A percentile compares a stretch with the other conserved stretches of the same genome.
Evolutionary conservation across 1,140 invertebrate species (phyloP).

Genomic region (Apis dorsata): DNA sequence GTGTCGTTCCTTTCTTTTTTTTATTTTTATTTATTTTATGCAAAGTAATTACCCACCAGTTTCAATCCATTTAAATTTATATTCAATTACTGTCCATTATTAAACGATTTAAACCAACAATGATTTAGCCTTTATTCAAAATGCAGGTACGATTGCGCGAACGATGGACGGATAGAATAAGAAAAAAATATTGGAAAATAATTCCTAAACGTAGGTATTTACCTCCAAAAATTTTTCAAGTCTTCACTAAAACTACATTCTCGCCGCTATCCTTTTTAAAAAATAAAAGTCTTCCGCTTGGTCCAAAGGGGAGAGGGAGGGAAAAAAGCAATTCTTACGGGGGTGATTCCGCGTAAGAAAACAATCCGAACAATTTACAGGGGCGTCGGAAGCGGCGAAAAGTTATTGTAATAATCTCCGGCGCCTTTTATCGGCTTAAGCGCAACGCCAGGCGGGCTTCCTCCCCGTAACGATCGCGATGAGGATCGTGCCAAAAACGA

Average conservation of each 20-base stretch:
- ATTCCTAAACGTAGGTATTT: neutral
- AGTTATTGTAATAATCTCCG: conserved; percentile 64
- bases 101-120: neutral
- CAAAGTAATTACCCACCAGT: neutral
- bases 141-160: neutral
- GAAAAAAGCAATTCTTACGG: neutral
- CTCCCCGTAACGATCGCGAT: conserved; percentile 48
- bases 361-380: conserved; percentile 44
- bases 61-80: neutral
- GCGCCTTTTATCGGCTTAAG: conserved; percentile 62
- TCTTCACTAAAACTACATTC: neutral
- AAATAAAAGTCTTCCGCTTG: neutral
- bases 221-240: neutral
- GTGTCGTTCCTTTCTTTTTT: neutral
- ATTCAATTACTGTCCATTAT: neutral
- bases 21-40: neutral
- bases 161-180: neutral
- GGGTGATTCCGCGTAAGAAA: conserved; percentile 39
- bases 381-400: neutral
- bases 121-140: neutral
- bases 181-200: neutral
- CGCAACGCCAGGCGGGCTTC: conserved; percentile 53
- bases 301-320: neutral
- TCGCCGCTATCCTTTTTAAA: neutral
- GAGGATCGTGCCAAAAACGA: conserved; percentile 58